phyloP scores from a whole-genome alignment of 1,140 invertebrate genomes.

The Hyphantria cunea region DNA sequence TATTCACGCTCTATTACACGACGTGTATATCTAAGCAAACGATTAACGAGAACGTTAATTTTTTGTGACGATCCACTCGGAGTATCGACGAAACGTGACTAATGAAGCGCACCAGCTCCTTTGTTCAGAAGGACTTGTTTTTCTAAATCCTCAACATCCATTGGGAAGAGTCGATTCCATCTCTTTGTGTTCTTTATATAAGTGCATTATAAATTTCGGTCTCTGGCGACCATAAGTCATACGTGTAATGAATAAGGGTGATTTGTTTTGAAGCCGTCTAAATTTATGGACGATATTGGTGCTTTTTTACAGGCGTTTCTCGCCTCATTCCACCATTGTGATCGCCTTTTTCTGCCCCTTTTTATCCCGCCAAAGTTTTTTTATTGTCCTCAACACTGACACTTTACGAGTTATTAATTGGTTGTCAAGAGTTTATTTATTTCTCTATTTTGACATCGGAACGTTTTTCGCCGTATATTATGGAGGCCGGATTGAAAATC shows the following conservation, averaged over 20 bases:
- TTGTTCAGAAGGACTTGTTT: conserved; percentile 52
- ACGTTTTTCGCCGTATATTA: conserved; percentile 76
- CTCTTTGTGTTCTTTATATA: conserved; percentile 63
- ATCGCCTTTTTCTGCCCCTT: conserved; percentile 75
- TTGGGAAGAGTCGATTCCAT: conserved; percentile 43
- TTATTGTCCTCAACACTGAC: conserved; percentile 76
- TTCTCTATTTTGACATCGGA: conserved; percentile 77
- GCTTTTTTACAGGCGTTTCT: conserved; percentile 76
- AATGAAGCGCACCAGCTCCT: conserved; percentile 64
- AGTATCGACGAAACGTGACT: conserved; percentile 57
- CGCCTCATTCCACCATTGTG: conserved; percentile 73
- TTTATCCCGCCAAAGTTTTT: conserved; percentile 68
- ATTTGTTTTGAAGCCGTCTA: conserved; percentile 81
- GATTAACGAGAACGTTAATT: conserved; percentile 32
- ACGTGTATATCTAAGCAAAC: conserved; percentile 37
- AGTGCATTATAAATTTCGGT: conserved; percentile 72
- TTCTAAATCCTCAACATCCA: conserved; percentile 47
- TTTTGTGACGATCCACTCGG: conserved; percentile 30
- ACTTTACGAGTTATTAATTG: conserved; percentile 83
- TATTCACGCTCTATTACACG: conserved; percentile 41
- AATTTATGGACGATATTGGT: conserved; percentile 78
- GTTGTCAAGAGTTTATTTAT: conserved; percentile 80
- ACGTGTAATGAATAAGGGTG: conserved; percentile 82
- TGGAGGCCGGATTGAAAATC: conserved; percentile 77
- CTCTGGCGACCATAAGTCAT: conserved; percentile 73